These are phyloP conservation scores for Agonopterix heracliana DNA, from an alignment of 2,888 invertebrate species.

Conservation along the genomic window DNA sequence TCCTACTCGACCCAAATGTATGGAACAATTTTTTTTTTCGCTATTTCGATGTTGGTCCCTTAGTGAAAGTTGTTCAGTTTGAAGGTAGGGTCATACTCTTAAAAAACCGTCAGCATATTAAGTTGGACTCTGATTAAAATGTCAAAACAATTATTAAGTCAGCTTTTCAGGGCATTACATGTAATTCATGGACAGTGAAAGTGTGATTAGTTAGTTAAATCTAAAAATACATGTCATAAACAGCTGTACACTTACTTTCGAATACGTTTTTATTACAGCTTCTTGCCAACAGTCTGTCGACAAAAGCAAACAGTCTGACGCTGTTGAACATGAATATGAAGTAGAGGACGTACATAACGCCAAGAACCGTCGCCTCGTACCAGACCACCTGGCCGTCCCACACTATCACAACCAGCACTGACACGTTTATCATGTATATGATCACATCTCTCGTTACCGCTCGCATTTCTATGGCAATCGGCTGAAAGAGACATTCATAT, in stretches of 20 bases:
- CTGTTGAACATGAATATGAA: conserved; percentile 84
- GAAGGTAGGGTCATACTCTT: too few species aligned
- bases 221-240: too few species aligned
- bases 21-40: too few species aligned
- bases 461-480: conserved; percentile 85
- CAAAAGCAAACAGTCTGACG: conserved; percentile 52
- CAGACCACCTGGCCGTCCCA: conserved; percentile 88
- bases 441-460: conserved; percentile 88
- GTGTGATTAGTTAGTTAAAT: too few species aligned
- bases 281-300: conserved; percentile 27
- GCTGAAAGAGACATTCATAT: conserved; percentile 61
- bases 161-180: too few species aligned
- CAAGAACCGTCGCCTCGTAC: conserved; percentile 85
- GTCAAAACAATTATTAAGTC: too few species aligned
- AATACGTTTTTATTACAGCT: conserved; percentile 15
- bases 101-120: too few species aligned
- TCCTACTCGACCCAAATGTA: too few species aligned
- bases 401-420: conserved; percentile 81
- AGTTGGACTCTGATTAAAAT: too few species aligned
- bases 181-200: too few species aligned
- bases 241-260: conserved; percentile 22
- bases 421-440: conserved; percentile 85
- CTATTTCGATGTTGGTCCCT: too few species aligned
- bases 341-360: conserved; percentile 84
- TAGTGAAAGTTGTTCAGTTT: too few species aligned